Evolutionary conservation across 2,113 vertebrate species (phyloP).

Genomic region (Sinosuthora webbiana): DNA sequence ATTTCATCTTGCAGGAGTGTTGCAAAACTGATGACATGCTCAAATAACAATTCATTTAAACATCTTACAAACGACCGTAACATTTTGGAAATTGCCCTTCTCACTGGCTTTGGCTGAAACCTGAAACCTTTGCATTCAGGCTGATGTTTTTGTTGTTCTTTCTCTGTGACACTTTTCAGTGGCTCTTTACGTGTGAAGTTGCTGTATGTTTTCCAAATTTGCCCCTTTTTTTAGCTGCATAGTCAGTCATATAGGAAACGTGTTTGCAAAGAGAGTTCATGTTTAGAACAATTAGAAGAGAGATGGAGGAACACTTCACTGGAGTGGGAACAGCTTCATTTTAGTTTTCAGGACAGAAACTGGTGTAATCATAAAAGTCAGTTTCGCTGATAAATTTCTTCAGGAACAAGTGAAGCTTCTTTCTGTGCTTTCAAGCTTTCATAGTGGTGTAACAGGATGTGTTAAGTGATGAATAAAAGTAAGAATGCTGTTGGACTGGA

Average conservation of each 20-base stretch:
- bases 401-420: neutral
- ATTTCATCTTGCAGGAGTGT: neutral
- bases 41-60: neutral
- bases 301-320: neutral
- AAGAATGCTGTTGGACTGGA: neutral
- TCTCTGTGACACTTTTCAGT: neutral
- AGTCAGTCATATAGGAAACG: neutral
- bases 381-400: neutral
- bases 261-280: neutral
- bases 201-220: neutral
- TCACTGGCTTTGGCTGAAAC: neutral
- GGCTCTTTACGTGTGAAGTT: neutral
- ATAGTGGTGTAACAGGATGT: neutral
- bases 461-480: neutral
- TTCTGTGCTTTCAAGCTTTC: neutral
- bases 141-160: neutral
- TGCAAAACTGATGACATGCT: neutral
- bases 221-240: neutral
- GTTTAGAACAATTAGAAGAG: neutral
- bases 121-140: neutral
- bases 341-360: neutral
- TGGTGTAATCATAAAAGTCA: neutral
- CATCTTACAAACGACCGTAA: neutral
- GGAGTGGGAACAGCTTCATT: neutral
- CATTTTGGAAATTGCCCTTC: neutral